Conservation (phyloP, 2,113 vertebrate genomes). For the Climacteris rufus region DNA sequence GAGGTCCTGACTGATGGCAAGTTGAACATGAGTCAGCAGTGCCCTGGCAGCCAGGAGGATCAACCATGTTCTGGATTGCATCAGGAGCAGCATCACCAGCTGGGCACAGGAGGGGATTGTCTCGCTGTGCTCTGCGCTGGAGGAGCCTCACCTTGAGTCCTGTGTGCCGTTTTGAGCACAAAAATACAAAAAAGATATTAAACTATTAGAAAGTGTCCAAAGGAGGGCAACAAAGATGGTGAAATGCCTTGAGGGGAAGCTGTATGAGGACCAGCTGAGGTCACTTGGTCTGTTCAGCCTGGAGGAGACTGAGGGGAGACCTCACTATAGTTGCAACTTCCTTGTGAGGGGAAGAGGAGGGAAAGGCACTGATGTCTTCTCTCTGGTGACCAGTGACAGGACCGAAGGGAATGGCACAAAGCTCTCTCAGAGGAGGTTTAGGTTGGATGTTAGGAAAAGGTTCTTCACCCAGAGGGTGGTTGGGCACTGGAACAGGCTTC, state of each 20-base stretch:
- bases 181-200: not conserved
- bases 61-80: not conserved
- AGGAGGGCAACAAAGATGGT: not conserved
- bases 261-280: not conserved
- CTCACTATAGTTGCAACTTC: not conserved
- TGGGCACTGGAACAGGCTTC: not conserved
- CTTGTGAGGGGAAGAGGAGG: not conserved
- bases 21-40: rapidly evolving
- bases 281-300: not conserved
- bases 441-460: not conserved
- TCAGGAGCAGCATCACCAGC: not conserved
- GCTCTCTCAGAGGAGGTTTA: not conserved
- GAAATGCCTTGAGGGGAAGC: not conserved
- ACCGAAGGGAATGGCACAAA: not conserved
- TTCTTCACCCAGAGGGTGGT: not conserved
- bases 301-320: not conserved
- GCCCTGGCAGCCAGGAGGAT: not conserved
- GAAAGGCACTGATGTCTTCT: not conserved
- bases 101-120: not conserved
- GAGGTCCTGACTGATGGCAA: not conserved
- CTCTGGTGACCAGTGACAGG: not conserved
- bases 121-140: rapidly evolving
- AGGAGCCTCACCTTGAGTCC: rapidly evolving
- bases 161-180: rapidly evolving
- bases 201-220: not conserved